Evolutionary conservation across 2,797 vertebrate species (phyloP).

Genomic region (Pantherophis vulpinus): DNA sequence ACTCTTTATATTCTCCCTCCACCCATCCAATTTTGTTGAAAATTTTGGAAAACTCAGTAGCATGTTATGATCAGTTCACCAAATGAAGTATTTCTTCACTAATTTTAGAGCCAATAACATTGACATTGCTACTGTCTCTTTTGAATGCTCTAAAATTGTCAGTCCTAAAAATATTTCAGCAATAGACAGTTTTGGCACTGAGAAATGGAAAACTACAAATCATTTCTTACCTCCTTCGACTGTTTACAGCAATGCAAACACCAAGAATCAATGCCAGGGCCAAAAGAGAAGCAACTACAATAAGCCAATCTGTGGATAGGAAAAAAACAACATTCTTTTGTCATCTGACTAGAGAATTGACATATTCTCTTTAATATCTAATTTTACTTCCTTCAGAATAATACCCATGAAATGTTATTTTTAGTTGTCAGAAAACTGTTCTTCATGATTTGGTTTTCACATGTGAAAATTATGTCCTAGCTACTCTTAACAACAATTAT

Average conservation of each 20-base stretch:
- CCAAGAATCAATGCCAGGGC: slow-evolving; percentile 71
- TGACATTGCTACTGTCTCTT: neutral
- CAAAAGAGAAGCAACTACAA: slow-evolving; percentile 70
- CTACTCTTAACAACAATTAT: neutral
- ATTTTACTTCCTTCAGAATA: neutral
- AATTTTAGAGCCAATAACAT: neutral
- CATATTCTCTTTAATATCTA: neutral
- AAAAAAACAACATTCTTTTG: neutral
- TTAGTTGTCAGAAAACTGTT: neutral
- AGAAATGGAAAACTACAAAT: neutral
- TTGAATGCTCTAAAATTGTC: neutral
- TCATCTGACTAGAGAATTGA: neutral
- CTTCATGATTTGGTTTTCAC: neutral
- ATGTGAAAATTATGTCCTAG: neutral
- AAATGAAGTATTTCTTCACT: neutral
- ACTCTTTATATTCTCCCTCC: neutral
- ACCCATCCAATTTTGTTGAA: neutral
- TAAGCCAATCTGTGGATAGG: slow-evolving; percentile 71
- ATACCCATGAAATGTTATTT: neutral
- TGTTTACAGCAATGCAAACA: slow-evolving; percentile 74
- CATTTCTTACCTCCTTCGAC: slow-evolving; percentile 70
- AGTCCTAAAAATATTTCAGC: neutral
- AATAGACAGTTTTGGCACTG: neutral
- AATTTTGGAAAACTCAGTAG: neutral
- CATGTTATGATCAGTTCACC: neutral